Base-by-base conservation (phyloP, 2,888 invertebrate genomes). In the Theretra japonica region DNA sequence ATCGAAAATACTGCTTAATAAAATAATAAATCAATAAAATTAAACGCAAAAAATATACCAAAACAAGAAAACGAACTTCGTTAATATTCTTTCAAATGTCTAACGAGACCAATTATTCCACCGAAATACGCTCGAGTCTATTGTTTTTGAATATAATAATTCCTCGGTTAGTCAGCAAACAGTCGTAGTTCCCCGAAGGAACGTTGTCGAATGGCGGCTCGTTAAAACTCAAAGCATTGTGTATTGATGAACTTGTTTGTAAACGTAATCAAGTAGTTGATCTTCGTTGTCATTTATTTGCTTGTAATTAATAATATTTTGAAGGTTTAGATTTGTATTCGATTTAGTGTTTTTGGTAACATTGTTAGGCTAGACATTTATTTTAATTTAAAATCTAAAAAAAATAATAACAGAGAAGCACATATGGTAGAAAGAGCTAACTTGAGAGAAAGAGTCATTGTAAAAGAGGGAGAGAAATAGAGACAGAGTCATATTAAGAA, bases 201-300 rank as follows among this genome's bases (percentile, higher is more conserved):
- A 62, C 62, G 8, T n/a, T 58, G 15, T 17, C 58, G 41, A 69
- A 41, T 58, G 69, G 56, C 21, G 70, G 8, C 70, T 70, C 48
- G 70, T 70, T 70, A 70, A 70, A 70, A 70, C 69, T 69, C 70
- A 70, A 58, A 70, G 41, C 57, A 23, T 70, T 58, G 57, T 70
- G 23, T 33, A 70, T 58, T 58, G 56, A 53, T 21, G 58, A 41
- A 70, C 58, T 70, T 70, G 70, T 58, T 70, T 70, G 30, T 33
- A 19, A 58, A 70, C 15, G 48, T 65, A 65, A 65, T 48, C 48
- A 23, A 48, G 48, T 41, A 48, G 17, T 48, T 48, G 7, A 65
- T 48, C 48, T 65, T 48, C 48, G 23, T 48, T 58, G 11, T 1
- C 23, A 65, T 48, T 48, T 33, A 4, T 62, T 62, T 41, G 41